These are phyloP conservation scores for Malacosoma neustria DNA, from an alignment of 2,888 invertebrate species.

Conservation along the genomic window DNA sequence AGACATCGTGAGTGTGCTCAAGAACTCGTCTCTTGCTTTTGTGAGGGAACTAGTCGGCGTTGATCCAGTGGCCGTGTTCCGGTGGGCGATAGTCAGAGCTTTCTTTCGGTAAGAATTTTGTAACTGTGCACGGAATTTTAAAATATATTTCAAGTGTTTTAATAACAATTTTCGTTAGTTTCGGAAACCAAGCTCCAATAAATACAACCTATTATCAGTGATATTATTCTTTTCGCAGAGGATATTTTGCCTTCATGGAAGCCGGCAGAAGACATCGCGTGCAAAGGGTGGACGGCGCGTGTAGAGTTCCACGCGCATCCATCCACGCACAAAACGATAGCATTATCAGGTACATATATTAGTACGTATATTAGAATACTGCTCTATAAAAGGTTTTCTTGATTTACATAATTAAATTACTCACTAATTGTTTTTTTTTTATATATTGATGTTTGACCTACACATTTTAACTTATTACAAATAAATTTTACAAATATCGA, in stretches of 20 bases:
- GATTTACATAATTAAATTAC: too few relatives aligned
- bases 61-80: conserved; percentile 93
- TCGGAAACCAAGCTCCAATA: too few relatives aligned
- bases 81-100: conserved; percentile 94
- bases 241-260: conserved; percentile 92
- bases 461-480: too few relatives aligned
- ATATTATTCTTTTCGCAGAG: conserved; percentile 60
- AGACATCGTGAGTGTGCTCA: conserved; percentile 94
- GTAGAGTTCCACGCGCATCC: conserved; percentile 72
- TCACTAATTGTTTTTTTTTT: too few relatives aligned
- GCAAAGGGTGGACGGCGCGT: conserved; percentile 73
- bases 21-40: conserved; percentile 94
- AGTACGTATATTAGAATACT: too few relatives aligned
- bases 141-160: too few relatives aligned
- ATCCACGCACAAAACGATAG: conserved; percentile 82
- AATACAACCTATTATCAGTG: too few relatives aligned
- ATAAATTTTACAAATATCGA: too few relatives aligned
- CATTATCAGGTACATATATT: conserved; percentile 71
- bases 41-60: conserved; percentile 94
- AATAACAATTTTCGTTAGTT: too few relatives aligned
- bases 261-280: conserved; percentile 84
- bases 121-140: background rate
- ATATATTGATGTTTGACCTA: too few relatives aligned
- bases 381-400: too few relatives aligned
- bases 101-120: conserved; percentile 77